A percentile compares a stretch with the other conserved stretches of the same genome.
phyloP scores from a whole-genome alignment of 1,140 invertebrate species.

The Phymastichus coffea region DNA sequence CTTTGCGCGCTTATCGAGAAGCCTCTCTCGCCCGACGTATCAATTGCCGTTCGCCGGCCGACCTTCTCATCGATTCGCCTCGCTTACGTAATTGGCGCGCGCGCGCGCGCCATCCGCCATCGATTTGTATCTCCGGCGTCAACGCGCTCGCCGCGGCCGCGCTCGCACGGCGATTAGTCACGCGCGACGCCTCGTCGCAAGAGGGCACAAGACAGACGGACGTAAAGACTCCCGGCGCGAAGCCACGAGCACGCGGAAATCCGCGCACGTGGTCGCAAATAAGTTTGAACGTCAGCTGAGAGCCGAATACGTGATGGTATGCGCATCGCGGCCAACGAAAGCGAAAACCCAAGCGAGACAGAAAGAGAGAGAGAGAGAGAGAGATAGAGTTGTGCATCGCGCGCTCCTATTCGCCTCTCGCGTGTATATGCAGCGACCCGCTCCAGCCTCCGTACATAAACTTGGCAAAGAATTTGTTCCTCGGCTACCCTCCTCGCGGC shows the following conservation, averaged over 20 bases:
- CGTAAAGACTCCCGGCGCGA: not conserved
- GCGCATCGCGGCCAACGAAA: constrained; percentile 47
- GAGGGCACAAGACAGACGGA: too few relatives aligned
- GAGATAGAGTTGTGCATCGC: too few relatives aligned
- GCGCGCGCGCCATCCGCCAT: not conserved
- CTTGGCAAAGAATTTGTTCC: too few relatives aligned
- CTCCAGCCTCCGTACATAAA: too few relatives aligned
- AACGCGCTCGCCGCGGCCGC: not conserved
- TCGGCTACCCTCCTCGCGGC: too few relatives aligned
- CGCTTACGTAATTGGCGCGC: not conserved
- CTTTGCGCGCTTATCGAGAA: not conserved
- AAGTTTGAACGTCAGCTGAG: constrained; percentile 38
- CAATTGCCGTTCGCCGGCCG: not conserved
- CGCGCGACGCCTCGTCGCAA: too few relatives aligned
- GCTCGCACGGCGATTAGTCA: not conserved
- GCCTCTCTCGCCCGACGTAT: not conserved
- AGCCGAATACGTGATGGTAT: constrained; percentile 46
- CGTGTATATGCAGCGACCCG: too few relatives aligned
- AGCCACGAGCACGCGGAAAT: not conserved
- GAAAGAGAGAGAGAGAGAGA: too few relatives aligned
- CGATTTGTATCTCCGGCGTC: too few relatives aligned
- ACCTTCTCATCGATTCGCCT: not conserved
- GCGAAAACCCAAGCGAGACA: too few relatives aligned
- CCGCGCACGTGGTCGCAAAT: not conserved
- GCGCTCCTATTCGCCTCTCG: too few relatives aligned